Conservation (phyloP, 2,113 vertebrate genomes). For the Tor tambroides region DNA sequence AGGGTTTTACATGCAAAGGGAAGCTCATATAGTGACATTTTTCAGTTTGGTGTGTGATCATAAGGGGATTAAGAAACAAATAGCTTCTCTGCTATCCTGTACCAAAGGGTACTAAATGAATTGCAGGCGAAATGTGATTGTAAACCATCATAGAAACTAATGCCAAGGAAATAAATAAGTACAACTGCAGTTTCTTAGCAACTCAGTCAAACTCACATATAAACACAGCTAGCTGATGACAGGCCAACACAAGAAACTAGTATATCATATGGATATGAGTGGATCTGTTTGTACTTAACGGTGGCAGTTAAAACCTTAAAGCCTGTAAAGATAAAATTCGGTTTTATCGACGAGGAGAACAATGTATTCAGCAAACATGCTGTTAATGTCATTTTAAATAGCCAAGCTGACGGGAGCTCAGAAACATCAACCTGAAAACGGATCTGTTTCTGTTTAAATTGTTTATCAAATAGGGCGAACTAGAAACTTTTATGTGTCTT, state of each 20-base stretch:
- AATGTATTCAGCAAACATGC: not conserved
- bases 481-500: not conserved
- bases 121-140: not conserved
- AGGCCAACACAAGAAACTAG: slow-evolving; percentile 16
- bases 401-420: not conserved
- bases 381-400: not conserved
- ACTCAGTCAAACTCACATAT: slow-evolving; percentile 1
- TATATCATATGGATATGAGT: not conserved
- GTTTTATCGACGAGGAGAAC: not conserved
- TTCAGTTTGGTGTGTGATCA: not conserved
- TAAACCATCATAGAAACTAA: not conserved
- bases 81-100: not conserved
- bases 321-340: not conserved
- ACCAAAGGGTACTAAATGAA: not conserved
- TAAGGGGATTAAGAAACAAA: not conserved
- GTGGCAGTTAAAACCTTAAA: not conserved
- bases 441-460: slow-evolving; percentile 9
- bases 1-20: not conserved
- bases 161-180: not conserved
- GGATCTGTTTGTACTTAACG: not conserved
- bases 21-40: not conserved
- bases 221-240: slow-evolving; percentile 9
- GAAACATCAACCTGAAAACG: not conserved
- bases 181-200: slow-evolving; percentile 25
- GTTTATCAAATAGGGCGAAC: not conserved